A percentile compares a stretch with the other conserved stretches of the same genome.
Evolutionary conservation across 2,113 vertebrate species (phyloP).

Genomic region (Crotalus horridus): DNA sequence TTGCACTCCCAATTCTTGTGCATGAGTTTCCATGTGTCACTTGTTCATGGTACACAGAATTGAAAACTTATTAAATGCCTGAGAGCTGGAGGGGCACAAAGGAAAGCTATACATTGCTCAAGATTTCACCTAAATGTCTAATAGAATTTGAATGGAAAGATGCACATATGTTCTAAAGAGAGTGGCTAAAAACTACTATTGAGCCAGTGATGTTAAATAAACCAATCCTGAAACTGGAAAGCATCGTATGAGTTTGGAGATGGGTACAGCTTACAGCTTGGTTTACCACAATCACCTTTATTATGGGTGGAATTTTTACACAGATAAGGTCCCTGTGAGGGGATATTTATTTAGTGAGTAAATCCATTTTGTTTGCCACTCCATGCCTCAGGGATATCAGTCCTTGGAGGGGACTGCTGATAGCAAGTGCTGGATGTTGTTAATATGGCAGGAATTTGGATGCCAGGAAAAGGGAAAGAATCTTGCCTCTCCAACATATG

Average conservation of each 20-base stretch:
- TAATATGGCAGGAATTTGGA: not conserved
- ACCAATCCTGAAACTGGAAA: not conserved
- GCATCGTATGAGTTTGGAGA: not conserved
- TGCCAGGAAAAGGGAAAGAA: not conserved
- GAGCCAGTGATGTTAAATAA: slow-evolving; percentile 14
- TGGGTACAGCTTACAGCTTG: not conserved
- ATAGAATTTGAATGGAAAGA: slow-evolving; percentile 41
- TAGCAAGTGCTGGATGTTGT: not conserved
- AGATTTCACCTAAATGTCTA: slow-evolving; percentile 37
- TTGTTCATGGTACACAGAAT: slow-evolving; percentile 53
- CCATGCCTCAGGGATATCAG: not conserved
- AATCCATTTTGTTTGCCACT: not conserved
- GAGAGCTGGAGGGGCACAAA: not conserved
- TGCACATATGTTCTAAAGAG: slow-evolving; percentile 1
- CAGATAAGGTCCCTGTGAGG: not conserved
- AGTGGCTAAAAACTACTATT: not conserved
- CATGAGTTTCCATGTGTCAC: slow-evolving; percentile 54
- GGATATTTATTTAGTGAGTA: not conserved
- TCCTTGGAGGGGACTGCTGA: not conserved
- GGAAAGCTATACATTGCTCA: slow-evolving; percentile 20
- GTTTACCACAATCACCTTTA: not conserved
- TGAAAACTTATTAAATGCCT: slow-evolving; percentile 37
- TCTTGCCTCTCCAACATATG: not conserved
- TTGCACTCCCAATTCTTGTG: slow-evolving; percentile 51
- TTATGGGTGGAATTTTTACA: not conserved